Conservation (phyloP, 2,113 vertebrate species). For the Tupaia tana region DNA sequence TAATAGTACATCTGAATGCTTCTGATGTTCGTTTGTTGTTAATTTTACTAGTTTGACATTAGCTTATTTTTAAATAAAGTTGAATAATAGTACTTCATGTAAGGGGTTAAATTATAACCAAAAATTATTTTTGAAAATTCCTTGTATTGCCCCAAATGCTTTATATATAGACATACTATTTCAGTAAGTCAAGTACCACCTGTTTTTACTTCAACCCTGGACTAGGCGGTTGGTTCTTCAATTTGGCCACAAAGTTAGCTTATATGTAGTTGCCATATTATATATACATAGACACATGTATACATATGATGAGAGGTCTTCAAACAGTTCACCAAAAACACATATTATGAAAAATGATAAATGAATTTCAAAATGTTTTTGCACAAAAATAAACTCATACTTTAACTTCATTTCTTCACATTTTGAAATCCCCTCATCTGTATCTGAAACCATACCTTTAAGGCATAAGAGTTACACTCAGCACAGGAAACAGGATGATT, state of each 20-base stretch:
- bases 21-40: neutral
- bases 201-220: conserved; percentile 10
- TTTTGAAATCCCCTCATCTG: too few species aligned
- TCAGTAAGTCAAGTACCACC: neutral
- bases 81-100: neutral
- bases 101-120: conserved; percentile 6
- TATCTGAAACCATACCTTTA: neutral
- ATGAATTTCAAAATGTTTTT: too few species aligned
- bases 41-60: conserved; percentile 14
- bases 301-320: neutral
- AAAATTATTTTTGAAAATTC: conserved; percentile 46
- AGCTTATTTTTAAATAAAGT: conserved; percentile 20
- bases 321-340: too few species aligned
- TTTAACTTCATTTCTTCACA: too few species aligned
- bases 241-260: conserved; percentile 31
- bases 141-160: neutral
- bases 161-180: neutral
- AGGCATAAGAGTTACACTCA: neutral
- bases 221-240: conserved; percentile 13
- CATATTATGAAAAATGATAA: too few species aligned
- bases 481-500: neutral
- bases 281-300: neutral
- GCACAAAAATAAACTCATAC: too few species aligned
- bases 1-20: neutral
- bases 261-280: neutral